phyloP scores from a whole-genome alignment of 2,113 vertebrate genomes.

The Scomber scombrus region DNA sequence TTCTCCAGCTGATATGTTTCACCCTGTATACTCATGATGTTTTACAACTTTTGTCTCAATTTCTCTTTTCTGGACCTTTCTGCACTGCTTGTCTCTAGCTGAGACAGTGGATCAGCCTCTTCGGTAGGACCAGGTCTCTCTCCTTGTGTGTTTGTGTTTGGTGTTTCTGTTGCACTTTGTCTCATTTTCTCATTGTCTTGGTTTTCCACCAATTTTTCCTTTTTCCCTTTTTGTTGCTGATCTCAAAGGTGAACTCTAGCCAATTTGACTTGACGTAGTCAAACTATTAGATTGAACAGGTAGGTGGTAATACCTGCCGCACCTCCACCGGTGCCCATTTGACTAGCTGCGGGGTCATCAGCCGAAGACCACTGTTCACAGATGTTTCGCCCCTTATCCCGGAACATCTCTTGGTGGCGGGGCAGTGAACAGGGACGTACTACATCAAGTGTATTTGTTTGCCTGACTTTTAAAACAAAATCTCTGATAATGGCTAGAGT shows the following conservation, averaged over 20 bases:
- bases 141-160: conserved; percentile 57
- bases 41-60: conserved; percentile 56
- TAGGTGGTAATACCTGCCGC: too few relatives aligned
- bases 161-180: conserved; percentile 36
- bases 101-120: conserved; percentile 93
- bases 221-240: conserved; percentile 7
- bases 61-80: conserved; percentile 46
- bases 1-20: conserved; percentile 21
- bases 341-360: too few relatives aligned
- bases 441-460: background rate
- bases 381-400: too few relatives aligned
- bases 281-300: too few relatives aligned
- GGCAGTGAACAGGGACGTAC: too few relatives aligned
- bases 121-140: conserved; percentile 90
- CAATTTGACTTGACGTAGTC: background rate
- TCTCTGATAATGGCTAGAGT: conserved; percentile 22
- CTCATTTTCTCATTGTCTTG: conserved; percentile 13
- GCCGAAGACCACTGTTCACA: too few relatives aligned
- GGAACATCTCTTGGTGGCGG: too few relatives aligned
- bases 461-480: background rate
- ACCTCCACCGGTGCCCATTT: too few relatives aligned
- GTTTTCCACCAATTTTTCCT: background rate
- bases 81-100: conserved; percentile 83
- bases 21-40: conserved; percentile 39
- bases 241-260: conserved; percentile 15